These are phyloP conservation scores for Uropetala carovei DNA, from an alignment of 2,888 invertebrate genomes.

Conservation along the genomic window DNA sequence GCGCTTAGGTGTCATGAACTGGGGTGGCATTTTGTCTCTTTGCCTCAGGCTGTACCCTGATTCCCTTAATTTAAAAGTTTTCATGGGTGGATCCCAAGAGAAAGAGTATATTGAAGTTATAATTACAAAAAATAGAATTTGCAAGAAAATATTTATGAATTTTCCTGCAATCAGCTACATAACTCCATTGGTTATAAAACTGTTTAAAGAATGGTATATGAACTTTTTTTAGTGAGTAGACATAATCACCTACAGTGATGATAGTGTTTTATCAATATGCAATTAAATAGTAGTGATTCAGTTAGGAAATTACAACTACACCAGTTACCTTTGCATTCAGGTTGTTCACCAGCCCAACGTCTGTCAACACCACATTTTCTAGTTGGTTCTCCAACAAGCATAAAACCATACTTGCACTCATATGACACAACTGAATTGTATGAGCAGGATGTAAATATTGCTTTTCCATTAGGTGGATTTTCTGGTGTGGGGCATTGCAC, in stretches of 20 bases:
- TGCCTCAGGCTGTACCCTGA: no score
- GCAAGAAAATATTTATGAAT: no score
- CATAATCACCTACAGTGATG: not conserved
- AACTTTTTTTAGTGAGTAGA: not conserved
- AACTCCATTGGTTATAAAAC: not conserved
- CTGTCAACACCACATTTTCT: slow-evolving; percentile 95
- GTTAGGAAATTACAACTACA: not conserved
- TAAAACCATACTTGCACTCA: slow-evolving; percentile 96
- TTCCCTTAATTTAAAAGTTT: no score
- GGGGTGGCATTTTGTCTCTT: no score
- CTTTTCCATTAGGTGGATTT: slow-evolving; percentile 94
- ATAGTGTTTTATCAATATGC: not conserved
- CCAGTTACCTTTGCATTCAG: slow-evolving; percentile 90
- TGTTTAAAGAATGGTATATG: not conserved
- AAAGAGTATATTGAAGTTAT: no score
- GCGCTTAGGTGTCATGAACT: not conserved
- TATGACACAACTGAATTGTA: slow-evolving; percentile 97
- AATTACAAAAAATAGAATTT: no score
- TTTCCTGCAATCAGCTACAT: no score
- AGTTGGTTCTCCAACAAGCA: slow-evolving; percentile 92
- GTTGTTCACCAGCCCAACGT: slow-evolving; percentile 95
- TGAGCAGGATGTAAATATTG: slow-evolving; percentile 93
- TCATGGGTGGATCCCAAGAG: no score
- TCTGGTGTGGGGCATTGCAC: slow-evolving; percentile 96
- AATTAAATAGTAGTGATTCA: not conserved